Evolutionary conservation across 2,113 vertebrate genomes (phyloP), one percentile per base, ranked within the genome.

Genomic region (Hassar affinis): DNA sequence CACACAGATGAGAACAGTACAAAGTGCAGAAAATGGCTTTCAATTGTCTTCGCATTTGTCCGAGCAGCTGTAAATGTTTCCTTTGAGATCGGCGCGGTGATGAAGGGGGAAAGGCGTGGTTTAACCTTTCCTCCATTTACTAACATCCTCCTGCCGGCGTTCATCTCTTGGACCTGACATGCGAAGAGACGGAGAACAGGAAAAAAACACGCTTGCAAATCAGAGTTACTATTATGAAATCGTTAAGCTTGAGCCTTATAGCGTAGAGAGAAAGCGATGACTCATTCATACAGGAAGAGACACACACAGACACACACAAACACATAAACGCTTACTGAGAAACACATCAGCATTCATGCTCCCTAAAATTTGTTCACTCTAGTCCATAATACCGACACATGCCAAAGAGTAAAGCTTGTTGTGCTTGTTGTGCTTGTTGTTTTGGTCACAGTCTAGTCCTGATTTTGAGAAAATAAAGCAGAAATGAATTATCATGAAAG

Each of bases 1-100:
- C 49, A 81, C 56, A 79, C 81, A 83, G 69, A 85, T 59, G 25
- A 81, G 52, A 64, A 82, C 86, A 71, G 85, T 68, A 33, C 91
- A 92, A 89, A 74, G 56, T 35, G 59, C 79, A 52, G 11, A 33
- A 66, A 68, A 68, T 68, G 45, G 78, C n/a, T 47, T 64, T 51
- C 42, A 62, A 17, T 64, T 33, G 42, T n/a, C 30, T 52, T 12
- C 47, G 6, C 61, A 35, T 79, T 66, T 47, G 42, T 61, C n/a
- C 3, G 42, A 38, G 18, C 47, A 38, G 30, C 47, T 80, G 47
- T 68, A 52, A 52, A 30, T 7, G 62, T 33, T 66, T 45, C 57
- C 30, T 80, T 47, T 51, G 78, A 79, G 57, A 30, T 15, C 25
- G n/a, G n/a, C 12, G 78, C 10, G 30, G 27, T 62, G 77, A 22